A percentile compares a stretch with the other conserved stretches of the same genome.
Conservation (phyloP, 2,113 vertebrate species). For the Odontesthes bonariensis region DNA sequence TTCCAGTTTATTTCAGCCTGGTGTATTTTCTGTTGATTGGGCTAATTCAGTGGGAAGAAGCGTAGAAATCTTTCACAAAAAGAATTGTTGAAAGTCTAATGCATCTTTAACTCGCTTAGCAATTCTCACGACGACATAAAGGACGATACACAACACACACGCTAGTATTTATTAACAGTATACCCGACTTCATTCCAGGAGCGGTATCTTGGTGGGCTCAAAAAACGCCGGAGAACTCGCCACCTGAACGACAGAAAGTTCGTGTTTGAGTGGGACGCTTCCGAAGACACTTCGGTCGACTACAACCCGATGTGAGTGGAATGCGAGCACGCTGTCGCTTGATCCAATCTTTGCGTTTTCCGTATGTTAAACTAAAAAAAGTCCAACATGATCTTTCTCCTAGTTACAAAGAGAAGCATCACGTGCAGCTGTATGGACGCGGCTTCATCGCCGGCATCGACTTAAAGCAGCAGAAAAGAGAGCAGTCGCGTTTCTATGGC, state of each 20-base stretch:
- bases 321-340: fast-evolving
- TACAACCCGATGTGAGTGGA: constrained; percentile 95
- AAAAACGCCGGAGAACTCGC: constrained; percentile 93
- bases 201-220: constrained; percentile 94
- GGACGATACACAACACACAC: not conserved
- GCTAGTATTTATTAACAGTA: not conserved
- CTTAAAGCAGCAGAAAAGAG: constrained; percentile 96
- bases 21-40: no score
- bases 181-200: constrained; percentile 80
- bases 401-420: constrained; percentile 97
- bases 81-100: not conserved
- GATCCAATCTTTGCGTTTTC: not conserved
- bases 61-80: not conserved
- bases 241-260: constrained; percentile 98
- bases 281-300: constrained; percentile 95
- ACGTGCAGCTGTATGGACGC: constrained; percentile 93
- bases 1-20: no score
- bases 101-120: not conserved
- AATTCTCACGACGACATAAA: not conserved
- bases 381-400: not conserved
- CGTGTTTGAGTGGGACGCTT: constrained; percentile 98
- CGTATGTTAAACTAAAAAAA: not conserved
- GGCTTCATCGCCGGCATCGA: constrained; percentile 98
- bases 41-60: not conserved
- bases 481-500: constrained; percentile 96